Percentiles rank a stretch among this genome's conserved stretches.
Evolutionary conservation across 92 coral and sea anemone species (phyloP).

Genomic region (Actinernus sp.): DNA sequence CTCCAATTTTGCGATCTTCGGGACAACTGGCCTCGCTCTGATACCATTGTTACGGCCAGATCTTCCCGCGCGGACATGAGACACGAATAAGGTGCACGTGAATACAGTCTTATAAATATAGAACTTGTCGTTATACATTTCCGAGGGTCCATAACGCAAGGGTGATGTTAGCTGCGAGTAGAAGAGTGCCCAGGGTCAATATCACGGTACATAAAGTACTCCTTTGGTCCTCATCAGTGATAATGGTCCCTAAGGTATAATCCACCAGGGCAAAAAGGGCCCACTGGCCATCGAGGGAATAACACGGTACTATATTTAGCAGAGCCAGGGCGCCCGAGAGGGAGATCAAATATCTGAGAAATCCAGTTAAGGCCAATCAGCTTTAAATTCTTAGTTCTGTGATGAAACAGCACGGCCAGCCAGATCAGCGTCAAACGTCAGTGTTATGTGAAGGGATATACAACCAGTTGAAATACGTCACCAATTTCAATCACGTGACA

Average conservation of each 20-base stretch:
- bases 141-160: slow-evolving; percentile 98
- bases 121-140: slow-evolving; percentile 61
- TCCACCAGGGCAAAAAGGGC: slow-evolving; percentile 91
- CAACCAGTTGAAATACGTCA: too few species aligned
- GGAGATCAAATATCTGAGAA: slow-evolving; percentile 84
- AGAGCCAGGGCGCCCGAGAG: slow-evolving; percentile 92
- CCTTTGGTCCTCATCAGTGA: slow-evolving; percentile 87
- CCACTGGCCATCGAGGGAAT: slow-evolving; percentile 98
- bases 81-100: too few species aligned
- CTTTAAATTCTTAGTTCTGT: too few species aligned
- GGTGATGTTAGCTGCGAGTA: slow-evolving; percentile 87
- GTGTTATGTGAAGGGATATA: too few species aligned
- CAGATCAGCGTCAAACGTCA: too few species aligned
- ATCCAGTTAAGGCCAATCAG: slow-evolving; percentile 23
- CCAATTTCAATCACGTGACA: too few species aligned
- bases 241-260: slow-evolving; percentile 51
- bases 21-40: too few species aligned
- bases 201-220: slow-evolving; percentile 81
- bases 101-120: too few species aligned
- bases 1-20: too few species aligned
- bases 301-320: slow-evolving; percentile 93
- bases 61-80: too few species aligned
- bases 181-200: slow-evolving; percentile 87
- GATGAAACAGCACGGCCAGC: too few species aligned
- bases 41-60: too few species aligned